Evolutionary conservation across 2,888 invertebrate species (phyloP).

Genomic region (Oscheius sp.): DNA sequence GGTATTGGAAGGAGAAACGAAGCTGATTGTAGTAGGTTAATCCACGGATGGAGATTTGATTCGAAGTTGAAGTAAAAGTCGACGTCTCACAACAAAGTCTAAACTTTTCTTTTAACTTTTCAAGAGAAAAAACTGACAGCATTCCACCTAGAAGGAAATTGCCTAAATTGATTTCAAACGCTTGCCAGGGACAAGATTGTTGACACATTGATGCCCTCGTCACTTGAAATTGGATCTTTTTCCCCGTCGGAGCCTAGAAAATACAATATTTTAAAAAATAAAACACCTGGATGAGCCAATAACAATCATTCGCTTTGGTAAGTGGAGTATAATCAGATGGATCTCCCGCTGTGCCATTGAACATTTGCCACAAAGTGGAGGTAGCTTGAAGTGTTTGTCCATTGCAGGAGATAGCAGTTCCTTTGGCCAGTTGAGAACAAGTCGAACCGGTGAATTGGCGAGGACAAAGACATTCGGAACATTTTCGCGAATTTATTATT

Average conservation of each 20-base stretch:
- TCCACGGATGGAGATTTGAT: slow-evolving; percentile 7
- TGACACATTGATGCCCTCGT: slow-evolving; percentile 3
- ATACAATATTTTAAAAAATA: neutral
- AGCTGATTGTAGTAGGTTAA: slow-evolving; percentile 7
- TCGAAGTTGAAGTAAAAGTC: neutral
- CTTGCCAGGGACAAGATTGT: slow-evolving; percentile 12
- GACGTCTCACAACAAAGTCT: slow-evolving; percentile 12
- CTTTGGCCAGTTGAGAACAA: neutral
- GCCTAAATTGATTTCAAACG: slow-evolving; percentile 24
- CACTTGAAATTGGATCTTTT: slow-evolving; percentile 19
- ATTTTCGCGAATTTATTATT: slow-evolving; percentile 22
- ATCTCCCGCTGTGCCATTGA: slow-evolving; percentile 39
- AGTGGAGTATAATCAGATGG: slow-evolving; percentile 34
- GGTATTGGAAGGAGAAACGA: slow-evolving; percentile 1
- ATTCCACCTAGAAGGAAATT: slow-evolving; percentile 13
- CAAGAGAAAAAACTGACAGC: slow-evolving; percentile 14
- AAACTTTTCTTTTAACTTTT: neutral
- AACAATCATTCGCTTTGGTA: slow-evolving; percentile 33
- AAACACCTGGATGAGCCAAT: slow-evolving; percentile 40
- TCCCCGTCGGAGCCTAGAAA: slow-evolving; percentile 15
- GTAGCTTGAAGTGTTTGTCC: slow-evolving; percentile 30
- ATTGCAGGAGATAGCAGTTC: slow-evolving; percentile 21
- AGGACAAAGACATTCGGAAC: slow-evolving; percentile 25
- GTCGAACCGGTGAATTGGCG: slow-evolving; percentile 7
- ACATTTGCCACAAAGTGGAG: slow-evolving; percentile 33